These are phyloP conservation scores for Drosophila pseudoobscura DNA, from an alignment of 1,140 invertebrate species.

Conservation along the genomic window DNA sequence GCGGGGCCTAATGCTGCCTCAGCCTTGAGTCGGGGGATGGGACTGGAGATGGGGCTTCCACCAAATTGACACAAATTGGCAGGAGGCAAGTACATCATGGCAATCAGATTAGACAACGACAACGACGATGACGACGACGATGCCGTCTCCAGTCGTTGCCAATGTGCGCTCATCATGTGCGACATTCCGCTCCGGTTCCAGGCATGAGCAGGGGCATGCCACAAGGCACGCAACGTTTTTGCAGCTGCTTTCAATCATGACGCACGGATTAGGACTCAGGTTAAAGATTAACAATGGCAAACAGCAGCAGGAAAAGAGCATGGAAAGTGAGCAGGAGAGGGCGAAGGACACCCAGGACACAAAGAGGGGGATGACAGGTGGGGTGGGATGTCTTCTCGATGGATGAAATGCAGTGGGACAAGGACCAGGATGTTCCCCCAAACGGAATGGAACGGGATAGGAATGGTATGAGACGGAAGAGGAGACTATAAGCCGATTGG, in stretches of 20 bases:
- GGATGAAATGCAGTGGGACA: constrained; percentile 18
- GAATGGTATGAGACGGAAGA: constrained; percentile 10
- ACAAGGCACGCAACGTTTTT: constrained; percentile 49
- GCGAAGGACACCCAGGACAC: neutral
- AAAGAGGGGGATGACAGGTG: no score
- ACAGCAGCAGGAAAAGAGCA: constrained; percentile 21
- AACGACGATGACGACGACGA: neutral
- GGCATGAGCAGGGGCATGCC: no score
- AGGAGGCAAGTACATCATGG: constrained; percentile 57
- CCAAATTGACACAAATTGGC: constrained; percentile 74
- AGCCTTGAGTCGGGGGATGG: no score
- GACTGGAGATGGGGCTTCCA: neutral
- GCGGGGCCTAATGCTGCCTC: neutral
- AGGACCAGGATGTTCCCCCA: neutral
- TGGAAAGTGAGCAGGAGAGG: neutral
- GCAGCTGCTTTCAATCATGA: constrained; percentile 77
- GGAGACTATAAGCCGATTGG: constrained; percentile 53
- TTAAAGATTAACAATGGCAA: constrained; percentile 72
- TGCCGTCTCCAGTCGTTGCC: constrained; percentile 1
- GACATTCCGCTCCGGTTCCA: constrained; percentile 10
- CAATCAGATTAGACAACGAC: constrained; percentile 66
- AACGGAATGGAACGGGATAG: constrained; percentile 6
- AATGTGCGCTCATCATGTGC: constrained; percentile 51
- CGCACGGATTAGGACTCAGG: constrained; percentile 76
- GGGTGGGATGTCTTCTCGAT: constrained; percentile 1